Evolutionary conservation across 1,140 invertebrate genomes (phyloP).

Genomic region (Drosophila pseudoobscura): DNA sequence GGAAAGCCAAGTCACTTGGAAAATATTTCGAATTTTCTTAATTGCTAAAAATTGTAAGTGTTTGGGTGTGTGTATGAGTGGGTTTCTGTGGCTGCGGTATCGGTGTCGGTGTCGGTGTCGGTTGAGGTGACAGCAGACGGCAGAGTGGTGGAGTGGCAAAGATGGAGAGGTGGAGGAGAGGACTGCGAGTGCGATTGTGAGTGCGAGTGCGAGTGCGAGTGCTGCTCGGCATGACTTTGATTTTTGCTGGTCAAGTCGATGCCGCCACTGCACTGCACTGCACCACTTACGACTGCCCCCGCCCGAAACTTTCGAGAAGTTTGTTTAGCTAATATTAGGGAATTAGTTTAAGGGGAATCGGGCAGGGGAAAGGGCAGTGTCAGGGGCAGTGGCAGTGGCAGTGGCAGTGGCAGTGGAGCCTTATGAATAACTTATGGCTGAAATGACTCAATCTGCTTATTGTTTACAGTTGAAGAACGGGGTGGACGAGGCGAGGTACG

Average conservation of each 20-base stretch:
- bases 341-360: constrained; percentile 43
- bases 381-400: not conserved
- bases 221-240: constrained; percentile 14
- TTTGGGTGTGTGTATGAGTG: constrained; percentile 10
- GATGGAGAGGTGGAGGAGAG: no score
- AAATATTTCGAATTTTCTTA: constrained; percentile 37
- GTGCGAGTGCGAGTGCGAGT: not conserved
- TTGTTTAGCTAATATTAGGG: constrained; percentile 52
- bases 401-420: not conserved
- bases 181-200: not conserved
- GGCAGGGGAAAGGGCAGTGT: constrained; percentile 3
- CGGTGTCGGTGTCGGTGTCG: constrained; percentile 27
- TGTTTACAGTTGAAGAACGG: constrained; percentile 23
- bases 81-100: constrained; percentile 16
- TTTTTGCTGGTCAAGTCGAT: constrained; percentile 19
- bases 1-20: not conserved
- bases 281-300: constrained; percentile 3
- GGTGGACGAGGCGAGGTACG: not conserved
- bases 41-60: constrained; percentile 41
- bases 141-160: not conserved
- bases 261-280: constrained; percentile 2
- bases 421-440: constrained; percentile 45
- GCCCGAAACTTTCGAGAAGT: constrained; percentile 32
- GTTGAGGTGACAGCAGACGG: constrained; percentile 22
- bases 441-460: constrained; percentile 51